A percentile compares a stretch with the other conserved stretches of the same genome.
phyloP scores from a whole-genome alignment of 2,888 invertebrate species.

The Oscheius sp. region DNA sequence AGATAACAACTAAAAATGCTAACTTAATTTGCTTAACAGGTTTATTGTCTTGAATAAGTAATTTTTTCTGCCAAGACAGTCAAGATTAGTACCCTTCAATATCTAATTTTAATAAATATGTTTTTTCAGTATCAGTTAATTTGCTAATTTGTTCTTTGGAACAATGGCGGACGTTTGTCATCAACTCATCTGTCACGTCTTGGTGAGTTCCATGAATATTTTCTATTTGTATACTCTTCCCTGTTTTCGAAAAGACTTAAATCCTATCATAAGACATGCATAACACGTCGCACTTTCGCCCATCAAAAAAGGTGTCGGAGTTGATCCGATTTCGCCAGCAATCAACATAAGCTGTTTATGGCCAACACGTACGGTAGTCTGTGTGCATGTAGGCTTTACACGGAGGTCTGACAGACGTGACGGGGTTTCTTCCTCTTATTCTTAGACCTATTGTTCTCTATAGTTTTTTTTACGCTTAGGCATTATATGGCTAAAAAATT shows the following conservation, averaged over 20 bases:
- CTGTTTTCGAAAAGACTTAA: background rate
- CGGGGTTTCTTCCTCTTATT: too few relatives aligned
- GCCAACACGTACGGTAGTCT: slow-evolving; percentile 23
- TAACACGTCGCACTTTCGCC: background rate
- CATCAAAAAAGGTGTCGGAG: slow-evolving; percentile 12
- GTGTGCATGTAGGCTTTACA: slow-evolving; percentile 24
- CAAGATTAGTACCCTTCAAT: background rate
- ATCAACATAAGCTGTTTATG: slow-evolving; percentile 28
- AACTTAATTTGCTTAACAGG: background rate
- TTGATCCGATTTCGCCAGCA: slow-evolving; percentile 8
- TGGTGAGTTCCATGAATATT: slow-evolving; percentile 14
- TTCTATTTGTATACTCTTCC: background rate
- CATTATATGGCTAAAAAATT: background rate
- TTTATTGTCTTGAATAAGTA: background rate
- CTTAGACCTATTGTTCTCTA: background rate
- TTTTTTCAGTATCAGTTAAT: slow-evolving; percentile 13
- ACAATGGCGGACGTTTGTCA: slow-evolving; percentile 17
- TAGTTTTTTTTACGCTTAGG: background rate
- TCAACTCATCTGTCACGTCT: slow-evolving; percentile 28
- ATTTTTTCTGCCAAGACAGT: too few relatives aligned
- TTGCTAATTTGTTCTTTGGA: slow-evolving; percentile 28
- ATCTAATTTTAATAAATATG: background rate
- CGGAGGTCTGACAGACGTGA: background rate
- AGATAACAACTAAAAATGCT: background rate
- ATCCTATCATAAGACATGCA: too few relatives aligned